A percentile compares a stretch with the other conserved stretches of the same genome.
Evolutionary conservation across 2,888 invertebrate species (phyloP).

Genomic region (Galeopsomyia nigrocyanea): DNA sequence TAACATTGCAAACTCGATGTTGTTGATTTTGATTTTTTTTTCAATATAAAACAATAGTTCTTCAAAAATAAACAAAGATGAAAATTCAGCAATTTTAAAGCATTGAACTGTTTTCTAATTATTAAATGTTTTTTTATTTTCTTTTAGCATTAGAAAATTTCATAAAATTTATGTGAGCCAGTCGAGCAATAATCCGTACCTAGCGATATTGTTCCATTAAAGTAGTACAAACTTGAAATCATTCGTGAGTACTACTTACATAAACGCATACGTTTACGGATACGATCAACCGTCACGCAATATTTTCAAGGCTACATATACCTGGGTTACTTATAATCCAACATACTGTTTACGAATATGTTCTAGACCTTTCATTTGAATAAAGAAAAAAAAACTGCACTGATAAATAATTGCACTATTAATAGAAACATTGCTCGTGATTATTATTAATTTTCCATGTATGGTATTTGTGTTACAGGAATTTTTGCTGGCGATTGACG

Average conservation of each 20-base stretch:
- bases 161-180: too few relatives aligned
- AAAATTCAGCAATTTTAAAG: too few relatives aligned
- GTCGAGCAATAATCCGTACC: too few relatives aligned
- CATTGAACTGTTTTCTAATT: too few relatives aligned
- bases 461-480: constrained; percentile 77
- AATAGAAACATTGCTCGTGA: neutral
- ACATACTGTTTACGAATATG: constrained; percentile 8
- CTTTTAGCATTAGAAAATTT: too few relatives aligned
- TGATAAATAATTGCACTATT: neutral
- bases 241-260: constrained; percentile 13
- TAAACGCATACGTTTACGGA: neutral
- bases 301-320: constrained; percentile 33
- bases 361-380: constrained; percentile 27
- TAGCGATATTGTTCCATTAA: constrained; percentile 17
- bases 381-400: neutral
- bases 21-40: too few relatives aligned
- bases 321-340: constrained; percentile 30
- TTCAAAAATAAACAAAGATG: too few relatives aligned
- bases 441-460: neutral
- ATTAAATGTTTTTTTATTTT: too few relatives aligned
- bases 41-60: too few relatives aligned
- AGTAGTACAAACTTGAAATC: constrained; percentile 15
- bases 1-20: too few relatives aligned
- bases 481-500: constrained; percentile 97
- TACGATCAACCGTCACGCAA: constrained; percentile 40